Conservation (phyloP, 2,113 vertebrate genomes). For the Tetrao urogallus region DNA sequence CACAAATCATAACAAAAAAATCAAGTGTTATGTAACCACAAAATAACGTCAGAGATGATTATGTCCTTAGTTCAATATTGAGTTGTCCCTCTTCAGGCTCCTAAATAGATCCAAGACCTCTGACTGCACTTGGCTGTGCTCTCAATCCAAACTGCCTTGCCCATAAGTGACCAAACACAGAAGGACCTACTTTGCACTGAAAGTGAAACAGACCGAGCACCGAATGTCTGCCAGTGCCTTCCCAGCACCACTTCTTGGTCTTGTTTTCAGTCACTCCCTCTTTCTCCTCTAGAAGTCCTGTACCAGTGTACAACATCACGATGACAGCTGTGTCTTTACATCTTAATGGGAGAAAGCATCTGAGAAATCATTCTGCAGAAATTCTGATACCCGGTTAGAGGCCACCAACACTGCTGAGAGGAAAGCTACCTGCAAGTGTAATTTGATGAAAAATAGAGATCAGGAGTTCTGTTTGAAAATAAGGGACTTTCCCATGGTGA, state of each 20-base stretch:
- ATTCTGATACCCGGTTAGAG: not conserved
- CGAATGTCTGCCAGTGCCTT: not conserved
- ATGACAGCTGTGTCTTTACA: not conserved
- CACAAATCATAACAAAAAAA: not conserved
- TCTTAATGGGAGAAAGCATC: not conserved
- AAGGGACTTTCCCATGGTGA: not conserved
- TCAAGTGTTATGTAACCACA: not conserved
- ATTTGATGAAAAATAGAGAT: not conserved
- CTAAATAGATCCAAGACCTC: not conserved
- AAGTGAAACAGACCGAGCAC: not conserved
- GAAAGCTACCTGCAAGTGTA: not conserved
- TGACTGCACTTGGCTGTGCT: not conserved
- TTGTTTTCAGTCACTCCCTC: not conserved
- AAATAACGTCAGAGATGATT: not conserved
- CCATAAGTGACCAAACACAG: accelerated
- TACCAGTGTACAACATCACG: accelerated
- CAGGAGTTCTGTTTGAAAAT: not conserved
- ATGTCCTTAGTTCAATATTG: not conserved
- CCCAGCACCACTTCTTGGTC: not conserved
- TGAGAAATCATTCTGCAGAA: not conserved
- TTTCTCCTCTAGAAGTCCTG: not conserved
- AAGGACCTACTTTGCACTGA: not conserved
- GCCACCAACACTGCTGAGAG: not conserved
- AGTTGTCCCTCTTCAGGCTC: not conserved
- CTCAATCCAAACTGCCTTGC: not conserved